Percentiles rank a stretch among this genome's conserved stretches.
Evolutionary conservation across 2,113 vertebrate species (phyloP).

Genomic region (Bombycilla garrulus): DNA sequence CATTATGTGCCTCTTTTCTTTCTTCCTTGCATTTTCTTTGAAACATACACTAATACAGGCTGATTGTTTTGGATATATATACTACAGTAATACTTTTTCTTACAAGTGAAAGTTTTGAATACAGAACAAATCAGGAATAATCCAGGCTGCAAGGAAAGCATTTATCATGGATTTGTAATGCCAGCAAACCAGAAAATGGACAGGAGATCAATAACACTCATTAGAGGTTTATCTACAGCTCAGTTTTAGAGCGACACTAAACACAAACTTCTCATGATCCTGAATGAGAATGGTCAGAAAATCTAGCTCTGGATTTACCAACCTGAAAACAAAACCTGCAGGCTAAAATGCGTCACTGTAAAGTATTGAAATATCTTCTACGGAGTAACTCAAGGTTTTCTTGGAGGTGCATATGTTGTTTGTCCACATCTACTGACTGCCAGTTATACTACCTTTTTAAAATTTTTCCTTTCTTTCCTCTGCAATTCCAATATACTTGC

Average conservation of each 20-base stretch:
- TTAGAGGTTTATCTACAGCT: neutral
- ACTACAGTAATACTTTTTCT: neutral
- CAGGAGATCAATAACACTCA: neutral
- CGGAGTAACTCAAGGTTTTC: neutral
- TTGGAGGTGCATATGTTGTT: neutral
- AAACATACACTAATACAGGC: neutral
- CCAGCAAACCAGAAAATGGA: neutral
- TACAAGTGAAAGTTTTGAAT: neutral
- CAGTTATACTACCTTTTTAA: neutral
- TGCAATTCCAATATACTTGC: neutral
- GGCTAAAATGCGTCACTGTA: neutral
- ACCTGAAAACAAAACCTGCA: neutral
- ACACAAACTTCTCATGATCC: neutral
- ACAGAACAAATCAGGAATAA: neutral
- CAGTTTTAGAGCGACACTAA: neutral
- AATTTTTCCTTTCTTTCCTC: neutral
- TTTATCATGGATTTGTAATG: neutral
- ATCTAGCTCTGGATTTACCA: neutral
- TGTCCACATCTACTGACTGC: neutral
- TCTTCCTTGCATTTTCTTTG: neutral
- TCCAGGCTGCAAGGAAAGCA: neutral
- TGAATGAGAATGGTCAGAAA: neutral
- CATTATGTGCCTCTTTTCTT: neutral
- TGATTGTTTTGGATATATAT: neutral
- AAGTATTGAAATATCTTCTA: neutral